Evolutionary conservation across 37 sponge, comb jelly and placozoan genomes (phyloP).

Genomic region (Amphimedon queenslandica): DNA sequence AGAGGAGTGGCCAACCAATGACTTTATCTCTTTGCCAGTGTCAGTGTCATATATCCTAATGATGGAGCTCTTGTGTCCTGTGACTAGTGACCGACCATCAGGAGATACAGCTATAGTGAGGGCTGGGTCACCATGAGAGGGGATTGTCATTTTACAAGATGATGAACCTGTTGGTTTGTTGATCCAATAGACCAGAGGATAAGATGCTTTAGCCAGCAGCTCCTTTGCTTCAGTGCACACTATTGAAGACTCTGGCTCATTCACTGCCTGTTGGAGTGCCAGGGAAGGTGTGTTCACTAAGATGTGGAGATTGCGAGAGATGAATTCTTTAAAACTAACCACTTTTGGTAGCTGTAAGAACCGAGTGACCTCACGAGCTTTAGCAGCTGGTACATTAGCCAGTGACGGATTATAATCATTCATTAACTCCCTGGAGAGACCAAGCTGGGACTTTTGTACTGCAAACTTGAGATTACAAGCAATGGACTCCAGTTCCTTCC

Average conservation of each 20-base stretch:
- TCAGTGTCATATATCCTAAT: slow-evolving; percentile 67
- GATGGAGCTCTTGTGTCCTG: slow-evolving; percentile 70
- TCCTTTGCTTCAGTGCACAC: slow-evolving; percentile 32
- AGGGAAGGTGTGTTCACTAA: slow-evolving; percentile 58
- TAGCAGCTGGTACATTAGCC: slow-evolving; percentile 22
- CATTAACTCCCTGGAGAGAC: slow-evolving; percentile 65
- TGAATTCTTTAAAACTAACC: slow-evolving; percentile 59
- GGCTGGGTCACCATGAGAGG: slow-evolving; percentile 33
- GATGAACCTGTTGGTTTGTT: slow-evolving; percentile 59
- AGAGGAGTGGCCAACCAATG: slow-evolving; percentile 83
- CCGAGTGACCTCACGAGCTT: slow-evolving; percentile 44
- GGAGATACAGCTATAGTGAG: slow-evolving; percentile 65
- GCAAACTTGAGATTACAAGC: slow-evolving; percentile 74
- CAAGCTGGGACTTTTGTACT: slow-evolving; percentile 70
- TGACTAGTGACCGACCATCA: slow-evolving; percentile 58
- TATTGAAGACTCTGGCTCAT: slow-evolving; percentile 58
- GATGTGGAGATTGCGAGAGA: slow-evolving; percentile 84
- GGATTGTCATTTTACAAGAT: slow-evolving; percentile 71
- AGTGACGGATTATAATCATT: slow-evolving; percentile 76
- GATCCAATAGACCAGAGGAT: slow-evolving; percentile 54
- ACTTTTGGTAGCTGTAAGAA: slow-evolving; percentile 55
- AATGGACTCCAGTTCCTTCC: slow-evolving; percentile 60
- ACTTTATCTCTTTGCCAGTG: slow-evolving; percentile 69
- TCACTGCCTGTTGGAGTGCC: slow-evolving; percentile 86
- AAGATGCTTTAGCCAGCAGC: slow-evolving; percentile 13